These are phyloP conservation scores for Prionace glauca DNA, from an alignment of 2,797 vertebrate genomes.

Conservation along the genomic window DNA sequence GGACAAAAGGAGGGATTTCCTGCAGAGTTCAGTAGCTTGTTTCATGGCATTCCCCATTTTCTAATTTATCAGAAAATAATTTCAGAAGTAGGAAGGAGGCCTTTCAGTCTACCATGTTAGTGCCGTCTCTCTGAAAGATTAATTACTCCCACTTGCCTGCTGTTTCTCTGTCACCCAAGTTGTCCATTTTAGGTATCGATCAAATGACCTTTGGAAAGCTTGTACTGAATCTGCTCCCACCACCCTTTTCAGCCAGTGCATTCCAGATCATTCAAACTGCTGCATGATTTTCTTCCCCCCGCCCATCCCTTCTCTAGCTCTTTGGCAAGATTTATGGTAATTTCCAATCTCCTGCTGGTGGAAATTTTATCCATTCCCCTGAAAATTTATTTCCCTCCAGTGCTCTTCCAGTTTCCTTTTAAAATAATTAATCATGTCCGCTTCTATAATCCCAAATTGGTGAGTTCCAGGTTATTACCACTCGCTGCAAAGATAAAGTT, in stretches of 20 bases:
- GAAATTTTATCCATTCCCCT: not conserved
- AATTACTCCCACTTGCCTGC: no score
- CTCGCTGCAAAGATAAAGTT: no score
- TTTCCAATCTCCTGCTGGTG: not conserved
- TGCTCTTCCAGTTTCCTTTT: no score
- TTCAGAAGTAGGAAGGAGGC: not conserved
- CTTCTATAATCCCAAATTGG: no score
- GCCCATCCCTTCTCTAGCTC: no score
- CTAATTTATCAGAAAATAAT: not conserved
- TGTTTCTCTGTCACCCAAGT: not conserved
- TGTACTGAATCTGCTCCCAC: not conserved
- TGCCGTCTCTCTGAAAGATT: not conserved
- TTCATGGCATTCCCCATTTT: not conserved
- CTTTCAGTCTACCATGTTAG: not conserved
- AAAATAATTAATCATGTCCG: no score
- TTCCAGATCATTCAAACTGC: not conserved
- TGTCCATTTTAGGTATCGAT: not conserved
- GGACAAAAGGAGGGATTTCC: not conserved
- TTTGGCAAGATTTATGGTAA: not conserved
- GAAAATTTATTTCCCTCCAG: no score
- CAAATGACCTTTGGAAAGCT: not conserved
- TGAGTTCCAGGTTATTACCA: no score
- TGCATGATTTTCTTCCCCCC: no score
- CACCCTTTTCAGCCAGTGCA: not conserved
- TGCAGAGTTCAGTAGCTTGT: not conserved